These are phyloP conservation scores for Glyptemys insculpta DNA, from an alignment of 2,797 vertebrate genomes.

Conservation along the genomic window DNA sequence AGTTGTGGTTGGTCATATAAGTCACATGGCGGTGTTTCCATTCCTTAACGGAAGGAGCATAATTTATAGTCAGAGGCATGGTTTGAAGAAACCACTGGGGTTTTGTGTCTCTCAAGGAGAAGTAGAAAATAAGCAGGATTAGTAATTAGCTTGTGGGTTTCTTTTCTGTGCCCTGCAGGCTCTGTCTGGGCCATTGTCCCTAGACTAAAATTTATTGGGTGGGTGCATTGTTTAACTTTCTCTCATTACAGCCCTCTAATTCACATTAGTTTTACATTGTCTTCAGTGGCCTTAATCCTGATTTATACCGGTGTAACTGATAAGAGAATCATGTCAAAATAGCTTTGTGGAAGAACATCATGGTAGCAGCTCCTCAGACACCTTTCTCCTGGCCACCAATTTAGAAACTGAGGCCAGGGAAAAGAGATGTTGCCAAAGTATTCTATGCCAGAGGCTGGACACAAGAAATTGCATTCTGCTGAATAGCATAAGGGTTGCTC, in stretches of 20 bases:
- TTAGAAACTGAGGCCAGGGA: not conserved
- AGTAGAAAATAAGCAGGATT: accelerated
- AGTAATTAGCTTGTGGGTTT: not conserved
- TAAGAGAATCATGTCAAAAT: not conserved
- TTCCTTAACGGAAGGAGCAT: not conserved
- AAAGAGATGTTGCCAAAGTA: not conserved
- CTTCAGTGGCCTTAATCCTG: not conserved
- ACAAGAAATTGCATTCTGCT: not conserved
- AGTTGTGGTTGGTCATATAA: not conserved
- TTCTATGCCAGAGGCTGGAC: not conserved
- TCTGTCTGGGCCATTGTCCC: not conserved
- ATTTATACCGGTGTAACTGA: not conserved
- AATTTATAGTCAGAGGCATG: not conserved
- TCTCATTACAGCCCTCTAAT: not conserved
- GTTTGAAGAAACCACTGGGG: not conserved
- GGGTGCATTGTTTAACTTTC: not conserved
- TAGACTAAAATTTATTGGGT: not conserved
- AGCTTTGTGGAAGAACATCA: not conserved
- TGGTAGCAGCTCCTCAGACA: not conserved
- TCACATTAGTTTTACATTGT: not conserved
- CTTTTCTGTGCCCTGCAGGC: not conserved
- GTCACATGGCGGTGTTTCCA: not conserved
- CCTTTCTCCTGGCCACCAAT: not conserved
- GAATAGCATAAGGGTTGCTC: not conserved
- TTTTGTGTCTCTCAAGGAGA: not conserved